phyloP scores from a whole-genome alignment of 2,888 invertebrate species.

The Gymnosoma rotundatum region DNA sequence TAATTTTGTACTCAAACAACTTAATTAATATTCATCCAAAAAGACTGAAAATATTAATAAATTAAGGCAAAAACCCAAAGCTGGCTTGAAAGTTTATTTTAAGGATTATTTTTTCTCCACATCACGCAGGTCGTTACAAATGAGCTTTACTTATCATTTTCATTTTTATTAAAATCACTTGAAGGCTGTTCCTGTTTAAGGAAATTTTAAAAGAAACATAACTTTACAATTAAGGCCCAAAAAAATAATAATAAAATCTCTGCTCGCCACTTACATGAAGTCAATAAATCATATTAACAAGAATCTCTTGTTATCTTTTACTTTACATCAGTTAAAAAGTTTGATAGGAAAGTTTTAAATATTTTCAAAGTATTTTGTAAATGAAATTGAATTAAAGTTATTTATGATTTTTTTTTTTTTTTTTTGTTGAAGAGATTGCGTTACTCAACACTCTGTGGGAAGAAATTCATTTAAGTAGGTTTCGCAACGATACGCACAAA shows the following conservation, averaged over 20 bases:
- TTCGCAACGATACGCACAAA: conserved; percentile 7
- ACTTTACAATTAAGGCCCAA: conserved; percentile 59
- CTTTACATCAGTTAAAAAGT: conserved; percentile 31
- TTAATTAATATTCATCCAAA: neutral
- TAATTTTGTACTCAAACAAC: neutral
- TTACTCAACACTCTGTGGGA: conserved; percentile 28
- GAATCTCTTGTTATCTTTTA: conserved; percentile 11
- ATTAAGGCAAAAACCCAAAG: neutral
- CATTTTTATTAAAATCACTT: neutral
- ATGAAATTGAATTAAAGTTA: conserved; percentile 50
- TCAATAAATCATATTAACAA: conserved; percentile 62
- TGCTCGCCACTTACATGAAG: conserved; percentile 16
- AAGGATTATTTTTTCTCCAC: conserved; percentile 28
- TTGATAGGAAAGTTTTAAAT: conserved; percentile 26
- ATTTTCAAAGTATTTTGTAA: neutral
- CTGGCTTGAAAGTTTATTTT: conserved; percentile 48
- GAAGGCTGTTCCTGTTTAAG: neutral
- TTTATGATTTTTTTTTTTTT: conserved; percentile 37
- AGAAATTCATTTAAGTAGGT: conserved; percentile 21
- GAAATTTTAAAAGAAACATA: conserved; percentile 50
- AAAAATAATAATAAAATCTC: conserved; percentile 30
- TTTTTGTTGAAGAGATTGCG: conserved; percentile 1
- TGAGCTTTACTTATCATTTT: neutral
- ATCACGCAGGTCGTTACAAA: neutral
- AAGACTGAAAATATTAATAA: conserved; percentile 9